Percentiles rank a stretch among this genome's conserved stretches.
Evolutionary conservation across 2,888 invertebrate species (phyloP).

Genomic region (Amphipoea oculea): DNA sequence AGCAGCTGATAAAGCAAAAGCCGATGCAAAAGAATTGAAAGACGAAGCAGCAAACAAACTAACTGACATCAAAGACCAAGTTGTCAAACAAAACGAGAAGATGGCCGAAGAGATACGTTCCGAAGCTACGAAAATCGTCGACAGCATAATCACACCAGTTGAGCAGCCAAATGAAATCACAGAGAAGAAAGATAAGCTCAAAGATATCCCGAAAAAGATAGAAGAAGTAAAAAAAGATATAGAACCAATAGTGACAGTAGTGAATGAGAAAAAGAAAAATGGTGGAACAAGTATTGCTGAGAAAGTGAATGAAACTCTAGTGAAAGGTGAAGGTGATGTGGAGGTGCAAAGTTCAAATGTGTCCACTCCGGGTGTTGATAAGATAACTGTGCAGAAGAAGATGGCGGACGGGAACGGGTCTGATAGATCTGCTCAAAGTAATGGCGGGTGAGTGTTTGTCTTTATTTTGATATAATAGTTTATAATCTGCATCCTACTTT

Average conservation of each 20-base stretch:
- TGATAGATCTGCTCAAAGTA: slow-evolving; percentile 84
- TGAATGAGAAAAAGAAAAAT: slow-evolving; percentile 83
- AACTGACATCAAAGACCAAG: slow-evolving; percentile 77
- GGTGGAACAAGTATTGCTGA: slow-evolving; percentile 73
- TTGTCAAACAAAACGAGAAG: slow-evolving; percentile 78
- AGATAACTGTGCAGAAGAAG: slow-evolving; percentile 75
- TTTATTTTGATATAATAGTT: no score
- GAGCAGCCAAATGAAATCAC: slow-evolving; percentile 80
- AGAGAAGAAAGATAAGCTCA: slow-evolving; percentile 67
- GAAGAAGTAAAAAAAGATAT: slow-evolving; percentile 75
- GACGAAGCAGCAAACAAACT: slow-evolving; percentile 76
- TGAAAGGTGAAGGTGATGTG: slow-evolving; percentile 91
- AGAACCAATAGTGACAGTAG: slow-evolving; percentile 85
- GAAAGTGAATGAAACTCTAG: slow-evolving; percentile 85
- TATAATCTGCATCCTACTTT: no score
- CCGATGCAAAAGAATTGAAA: slow-evolving; percentile 76
- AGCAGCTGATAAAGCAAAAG: slow-evolving; percentile 77
- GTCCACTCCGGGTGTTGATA: slow-evolving; percentile 80
- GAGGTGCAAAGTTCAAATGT: slow-evolving; percentile 91
- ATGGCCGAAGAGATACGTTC: slow-evolving; percentile 80
- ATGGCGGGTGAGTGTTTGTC: slow-evolving; percentile 84
- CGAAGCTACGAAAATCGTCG: slow-evolving; percentile 85
- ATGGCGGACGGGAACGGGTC: slow-evolving; percentile 81
- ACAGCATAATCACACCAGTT: slow-evolving; percentile 87
- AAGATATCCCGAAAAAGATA: slow-evolving; percentile 58